Conservation (phyloP, 2,113 vertebrate genomes). For the Falcunculus frontatus region DNA sequence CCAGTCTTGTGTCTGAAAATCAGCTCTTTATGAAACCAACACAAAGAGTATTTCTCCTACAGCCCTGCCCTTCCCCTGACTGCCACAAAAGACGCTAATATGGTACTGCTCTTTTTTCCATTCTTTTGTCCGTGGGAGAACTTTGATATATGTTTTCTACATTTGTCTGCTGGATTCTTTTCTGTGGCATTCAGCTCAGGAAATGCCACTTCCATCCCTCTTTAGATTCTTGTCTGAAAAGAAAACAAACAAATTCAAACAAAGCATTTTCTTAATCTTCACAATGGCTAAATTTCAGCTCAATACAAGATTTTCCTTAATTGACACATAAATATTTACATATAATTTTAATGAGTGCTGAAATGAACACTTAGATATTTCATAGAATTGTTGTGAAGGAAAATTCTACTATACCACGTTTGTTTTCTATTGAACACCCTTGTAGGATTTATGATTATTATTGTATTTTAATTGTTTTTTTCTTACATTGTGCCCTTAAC, state of each 20-base stretch:
- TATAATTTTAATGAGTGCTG: not conserved
- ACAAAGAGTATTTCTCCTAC: not conserved
- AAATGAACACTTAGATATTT: not conserved
- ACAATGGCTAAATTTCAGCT: not conserved
- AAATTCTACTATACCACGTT: not conserved
- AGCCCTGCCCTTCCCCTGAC: not conserved
- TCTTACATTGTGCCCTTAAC: not conserved
- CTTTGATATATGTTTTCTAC: not conserved
- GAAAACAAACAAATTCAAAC: not conserved
- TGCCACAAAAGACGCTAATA: not conserved
- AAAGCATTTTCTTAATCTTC: not conserved
- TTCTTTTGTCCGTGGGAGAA: not conserved
- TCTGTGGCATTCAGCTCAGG: not conserved
- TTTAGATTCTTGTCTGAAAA: not conserved
- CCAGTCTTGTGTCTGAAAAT: not conserved
- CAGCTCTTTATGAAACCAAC: not conserved
- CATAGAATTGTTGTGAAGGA: not conserved
- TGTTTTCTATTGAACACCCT: not conserved
- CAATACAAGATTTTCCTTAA: not conserved
- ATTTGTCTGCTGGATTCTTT: not conserved
- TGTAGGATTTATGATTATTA: not conserved
- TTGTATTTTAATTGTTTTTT: not conserved
- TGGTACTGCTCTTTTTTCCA: not conserved
- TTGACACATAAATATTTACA: not conserved
- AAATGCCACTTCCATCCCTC: not conserved